A percentile compares a stretch with the other conserved stretches of the same genome.
Evolutionary conservation across 2,797 vertebrate species (phyloP).

Genomic region (Atherinosoma microstoma): DNA sequence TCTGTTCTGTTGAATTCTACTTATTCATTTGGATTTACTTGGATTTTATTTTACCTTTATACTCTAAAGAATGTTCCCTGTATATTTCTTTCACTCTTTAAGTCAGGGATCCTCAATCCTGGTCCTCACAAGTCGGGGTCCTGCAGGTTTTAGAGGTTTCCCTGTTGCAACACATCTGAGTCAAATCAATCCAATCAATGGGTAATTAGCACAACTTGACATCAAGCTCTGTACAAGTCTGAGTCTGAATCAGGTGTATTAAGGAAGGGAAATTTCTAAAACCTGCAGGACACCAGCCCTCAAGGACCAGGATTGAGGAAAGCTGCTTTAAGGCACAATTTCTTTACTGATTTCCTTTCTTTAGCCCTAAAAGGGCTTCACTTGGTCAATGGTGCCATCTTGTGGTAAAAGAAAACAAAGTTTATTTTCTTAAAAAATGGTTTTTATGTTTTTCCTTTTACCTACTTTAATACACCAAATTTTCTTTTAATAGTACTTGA

Average conservation of each 20-base stretch:
- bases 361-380: background rate
- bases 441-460: background rate
- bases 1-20: background rate
- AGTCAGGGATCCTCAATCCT: too few species aligned
- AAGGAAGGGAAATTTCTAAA: background rate
- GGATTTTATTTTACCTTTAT: background rate
- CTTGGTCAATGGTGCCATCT: constrained; percentile 60
- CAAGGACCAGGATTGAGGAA: background rate
- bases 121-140: too few species aligned
- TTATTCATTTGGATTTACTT: background rate
- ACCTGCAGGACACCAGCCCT: too few species aligned
- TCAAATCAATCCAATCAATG: too few species aligned
- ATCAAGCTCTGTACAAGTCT: too few species aligned
- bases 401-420: constrained; percentile 37
- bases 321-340: background rate
- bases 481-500: background rate
- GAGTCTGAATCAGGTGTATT: background rate
- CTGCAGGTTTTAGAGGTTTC: too few species aligned
- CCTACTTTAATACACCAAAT: background rate
- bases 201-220: too few species aligned
- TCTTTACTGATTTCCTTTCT: background rate
- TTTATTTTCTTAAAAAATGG: background rate
- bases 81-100: background rate
- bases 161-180: too few species aligned
- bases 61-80: background rate